Evolutionary conservation across 92 coral and sea anemone species (phyloP).

Genomic region (Virgularia gustaviana): DNA sequence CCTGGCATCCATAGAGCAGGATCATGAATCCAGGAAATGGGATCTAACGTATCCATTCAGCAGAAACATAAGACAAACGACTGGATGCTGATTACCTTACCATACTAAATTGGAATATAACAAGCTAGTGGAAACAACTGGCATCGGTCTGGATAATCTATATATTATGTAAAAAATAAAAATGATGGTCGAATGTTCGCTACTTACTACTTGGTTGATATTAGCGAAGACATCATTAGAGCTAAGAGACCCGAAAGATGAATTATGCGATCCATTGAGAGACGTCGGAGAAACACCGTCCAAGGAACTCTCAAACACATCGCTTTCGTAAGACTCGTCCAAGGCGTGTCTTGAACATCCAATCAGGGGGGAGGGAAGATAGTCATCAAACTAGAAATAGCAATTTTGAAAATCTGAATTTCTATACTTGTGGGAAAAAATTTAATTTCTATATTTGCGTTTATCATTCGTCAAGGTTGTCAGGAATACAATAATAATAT

Average conservation of each 20-base stretch:
- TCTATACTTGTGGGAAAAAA: too few relatives aligned
- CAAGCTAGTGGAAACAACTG: too few relatives aligned
- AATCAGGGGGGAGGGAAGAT: constrained; percentile 84
- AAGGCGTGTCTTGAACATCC: constrained; percentile 53
- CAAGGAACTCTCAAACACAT: constrained; percentile 53
- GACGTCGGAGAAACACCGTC: constrained; percentile 54
- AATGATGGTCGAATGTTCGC: neutral
- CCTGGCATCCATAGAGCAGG: too few relatives aligned
- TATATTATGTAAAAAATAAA: neutral
- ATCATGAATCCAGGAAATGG: neutral
- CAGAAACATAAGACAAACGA: too few relatives aligned
- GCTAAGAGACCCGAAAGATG: constrained; percentile 29
- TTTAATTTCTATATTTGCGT: too few relatives aligned
- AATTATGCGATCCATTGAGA: constrained; percentile 57
- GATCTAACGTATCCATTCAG: too few relatives aligned
- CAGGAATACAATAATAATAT: constrained; percentile 20
- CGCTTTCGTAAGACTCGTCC: constrained; percentile 56
- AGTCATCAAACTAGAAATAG: constrained; percentile 19
- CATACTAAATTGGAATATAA: too few relatives aligned
- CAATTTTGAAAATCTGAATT: neutral
- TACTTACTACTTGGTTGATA: constrained; percentile 78
- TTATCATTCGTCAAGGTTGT: too few relatives aligned
- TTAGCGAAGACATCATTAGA: constrained; percentile 67
- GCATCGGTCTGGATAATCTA: neutral
- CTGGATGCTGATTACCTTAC: too few relatives aligned